phyloP scores from a whole-genome alignment of 2,113 vertebrate genomes.

The Bufo bufo region DNA sequence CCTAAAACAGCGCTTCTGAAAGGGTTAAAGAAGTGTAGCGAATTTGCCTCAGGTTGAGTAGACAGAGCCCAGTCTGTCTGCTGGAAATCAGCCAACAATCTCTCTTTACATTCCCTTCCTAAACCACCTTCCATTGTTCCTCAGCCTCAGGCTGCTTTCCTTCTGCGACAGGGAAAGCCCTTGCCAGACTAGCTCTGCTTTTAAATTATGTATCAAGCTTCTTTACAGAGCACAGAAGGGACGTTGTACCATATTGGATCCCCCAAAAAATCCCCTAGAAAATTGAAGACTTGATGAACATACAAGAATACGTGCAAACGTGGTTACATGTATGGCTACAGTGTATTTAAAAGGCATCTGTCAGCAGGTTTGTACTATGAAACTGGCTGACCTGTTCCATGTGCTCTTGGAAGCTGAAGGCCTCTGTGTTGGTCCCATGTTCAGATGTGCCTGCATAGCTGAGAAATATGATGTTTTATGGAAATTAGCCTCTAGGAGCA shows the following conservation, averaged over 20 bases:
- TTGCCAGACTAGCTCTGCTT: constrained; percentile 41
- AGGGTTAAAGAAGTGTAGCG: constrained; percentile 37
- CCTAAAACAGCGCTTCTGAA: neutral
- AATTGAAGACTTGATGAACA: neutral
- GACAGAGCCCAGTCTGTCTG: constrained; percentile 51
- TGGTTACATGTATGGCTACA: too few relatives aligned
- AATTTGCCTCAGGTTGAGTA: constrained; percentile 36
- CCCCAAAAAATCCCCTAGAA: neutral
- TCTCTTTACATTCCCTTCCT: constrained; percentile 52
- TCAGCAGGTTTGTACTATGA: too few relatives aligned
- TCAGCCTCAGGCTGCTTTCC: constrained; percentile 46
- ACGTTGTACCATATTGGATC: neutral
- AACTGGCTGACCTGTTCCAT: too few relatives aligned
- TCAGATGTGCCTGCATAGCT: too few relatives aligned
- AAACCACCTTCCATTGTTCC: constrained; percentile 57
- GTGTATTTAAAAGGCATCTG: too few relatives aligned
- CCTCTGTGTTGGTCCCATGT: too few relatives aligned
- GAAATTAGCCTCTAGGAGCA: too few relatives aligned
- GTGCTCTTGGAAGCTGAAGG: too few relatives aligned
- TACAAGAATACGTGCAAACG: neutral
- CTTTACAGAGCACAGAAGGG: constrained; percentile 5
- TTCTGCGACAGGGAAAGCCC: constrained; percentile 49
- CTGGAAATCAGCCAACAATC: constrained; percentile 46
- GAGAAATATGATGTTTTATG: too few relatives aligned
- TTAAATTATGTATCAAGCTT: constrained; percentile 50